Conservation (phyloP, 2,888 invertebrate species). For the Tenthredo distinguenda region DNA sequence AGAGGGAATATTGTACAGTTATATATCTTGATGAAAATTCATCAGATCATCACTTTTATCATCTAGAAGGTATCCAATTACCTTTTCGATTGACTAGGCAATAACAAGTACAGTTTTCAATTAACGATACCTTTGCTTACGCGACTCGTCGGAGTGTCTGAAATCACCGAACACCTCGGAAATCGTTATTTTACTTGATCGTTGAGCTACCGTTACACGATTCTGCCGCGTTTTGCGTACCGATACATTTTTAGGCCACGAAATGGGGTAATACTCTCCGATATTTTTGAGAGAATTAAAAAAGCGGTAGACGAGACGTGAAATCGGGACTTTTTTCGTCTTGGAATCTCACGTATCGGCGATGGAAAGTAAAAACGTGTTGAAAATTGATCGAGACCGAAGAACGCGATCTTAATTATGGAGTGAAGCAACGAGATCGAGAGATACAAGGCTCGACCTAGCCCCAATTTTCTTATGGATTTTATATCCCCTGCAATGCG, state of each 20-base stretch:
- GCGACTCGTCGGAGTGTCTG: not conserved
- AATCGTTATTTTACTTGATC: not conserved
- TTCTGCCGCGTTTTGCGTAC: not conserved
- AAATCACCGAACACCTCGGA: not conserved
- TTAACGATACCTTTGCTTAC: not conserved
- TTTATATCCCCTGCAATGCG: not conserved
- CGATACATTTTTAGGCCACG: not conserved
- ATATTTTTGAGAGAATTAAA: too few relatives aligned
- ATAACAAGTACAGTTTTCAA: not conserved
- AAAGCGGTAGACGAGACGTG: too few relatives aligned
- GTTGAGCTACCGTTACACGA: too few relatives aligned
- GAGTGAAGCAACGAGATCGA: too few relatives aligned
- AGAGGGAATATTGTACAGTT: not conserved
- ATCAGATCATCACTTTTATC: not conserved
- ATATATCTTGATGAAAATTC: conserved; percentile 5
- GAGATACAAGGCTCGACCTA: not conserved
- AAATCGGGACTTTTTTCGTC: too few relatives aligned
- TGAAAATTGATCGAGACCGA: not conserved
- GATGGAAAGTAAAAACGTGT: too few relatives aligned
- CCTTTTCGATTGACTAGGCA: not conserved
- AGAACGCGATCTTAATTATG: not conserved
- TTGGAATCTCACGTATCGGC: too few relatives aligned
- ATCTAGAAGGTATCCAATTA: not conserved
- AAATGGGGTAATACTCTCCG: too few relatives aligned
- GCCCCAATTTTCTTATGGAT: not conserved